Evolutionary conservation across 2,113 vertebrate species (phyloP).

Genomic region (Notarius lentiginosus): DNA sequence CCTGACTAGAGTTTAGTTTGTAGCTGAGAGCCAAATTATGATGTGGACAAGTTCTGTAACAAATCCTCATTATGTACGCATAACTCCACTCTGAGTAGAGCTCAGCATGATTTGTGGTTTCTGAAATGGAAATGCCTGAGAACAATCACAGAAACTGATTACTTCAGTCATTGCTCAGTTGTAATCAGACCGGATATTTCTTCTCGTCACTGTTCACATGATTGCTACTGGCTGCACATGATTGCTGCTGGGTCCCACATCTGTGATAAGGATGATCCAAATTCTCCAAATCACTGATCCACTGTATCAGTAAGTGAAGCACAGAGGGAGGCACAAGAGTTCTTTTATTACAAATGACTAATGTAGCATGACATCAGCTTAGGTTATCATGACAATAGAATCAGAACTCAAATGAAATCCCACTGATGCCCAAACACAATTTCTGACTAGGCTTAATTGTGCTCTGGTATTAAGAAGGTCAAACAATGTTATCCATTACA

Average conservation of each 20-base stretch:
- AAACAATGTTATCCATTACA: neutral
- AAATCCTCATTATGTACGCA: neutral
- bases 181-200: neutral
- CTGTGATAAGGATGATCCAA: neutral
- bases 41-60: neutral
- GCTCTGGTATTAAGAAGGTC: neutral
- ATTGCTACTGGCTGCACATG: neutral
- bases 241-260: neutral
- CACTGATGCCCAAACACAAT: neutral
- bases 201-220: neutral
- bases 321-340: neutral
- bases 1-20: neutral
- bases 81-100: neutral
- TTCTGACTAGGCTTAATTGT: neutral
- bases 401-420: neutral
- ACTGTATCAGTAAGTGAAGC: neutral
- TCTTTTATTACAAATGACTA: neutral
- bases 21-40: neutral
- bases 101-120: constrained; percentile 16
- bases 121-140: constrained; percentile 4
- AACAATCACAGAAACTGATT: constrained; percentile 20
- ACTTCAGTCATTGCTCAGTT: constrained; percentile 14
- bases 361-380: neutral
- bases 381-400: neutral
- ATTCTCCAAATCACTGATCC: neutral